A percentile compares a stretch with the other conserved stretches of the same genome.
Evolutionary conservation across 2,113 vertebrate genomes (phyloP).

Genomic region (Oreotragus oreotragus): DNA sequence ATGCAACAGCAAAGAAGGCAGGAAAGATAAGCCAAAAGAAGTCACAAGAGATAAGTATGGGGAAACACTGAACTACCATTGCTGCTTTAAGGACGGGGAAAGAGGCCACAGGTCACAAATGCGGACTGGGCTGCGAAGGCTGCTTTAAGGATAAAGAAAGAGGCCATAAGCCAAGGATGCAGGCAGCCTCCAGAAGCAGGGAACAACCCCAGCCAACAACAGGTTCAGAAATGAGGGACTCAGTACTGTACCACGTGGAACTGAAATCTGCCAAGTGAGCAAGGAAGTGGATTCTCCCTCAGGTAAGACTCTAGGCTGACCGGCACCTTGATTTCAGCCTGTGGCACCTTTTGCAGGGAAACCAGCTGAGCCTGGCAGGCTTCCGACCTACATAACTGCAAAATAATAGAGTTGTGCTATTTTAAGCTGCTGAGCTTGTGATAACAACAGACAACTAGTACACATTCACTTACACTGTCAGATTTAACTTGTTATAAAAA

Average conservation of each 20-base stretch:
- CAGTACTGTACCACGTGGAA: background rate
- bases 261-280: background rate
- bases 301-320: background rate
- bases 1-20: background rate
- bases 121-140: background rate
- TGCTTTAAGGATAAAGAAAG: background rate
- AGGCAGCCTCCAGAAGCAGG: background rate
- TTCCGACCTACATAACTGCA: background rate
- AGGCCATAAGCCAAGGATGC: background rate
- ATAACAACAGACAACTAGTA: background rate
- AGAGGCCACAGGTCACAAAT: background rate
- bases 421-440: background rate
- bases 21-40: background rate
- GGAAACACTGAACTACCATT: background rate
- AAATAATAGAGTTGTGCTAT: background rate
- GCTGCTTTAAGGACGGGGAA: background rate
- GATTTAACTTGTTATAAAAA: background rate
- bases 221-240: background rate
- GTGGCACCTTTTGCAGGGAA: background rate
- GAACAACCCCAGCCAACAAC: background rate
- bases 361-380: background rate
- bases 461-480: background rate
- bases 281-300: background rate
- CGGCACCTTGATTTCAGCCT: background rate
- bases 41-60: background rate